Evolutionary conservation across 2,888 invertebrate species (phyloP).

Genomic region (Caradrina kadenii): DNA sequence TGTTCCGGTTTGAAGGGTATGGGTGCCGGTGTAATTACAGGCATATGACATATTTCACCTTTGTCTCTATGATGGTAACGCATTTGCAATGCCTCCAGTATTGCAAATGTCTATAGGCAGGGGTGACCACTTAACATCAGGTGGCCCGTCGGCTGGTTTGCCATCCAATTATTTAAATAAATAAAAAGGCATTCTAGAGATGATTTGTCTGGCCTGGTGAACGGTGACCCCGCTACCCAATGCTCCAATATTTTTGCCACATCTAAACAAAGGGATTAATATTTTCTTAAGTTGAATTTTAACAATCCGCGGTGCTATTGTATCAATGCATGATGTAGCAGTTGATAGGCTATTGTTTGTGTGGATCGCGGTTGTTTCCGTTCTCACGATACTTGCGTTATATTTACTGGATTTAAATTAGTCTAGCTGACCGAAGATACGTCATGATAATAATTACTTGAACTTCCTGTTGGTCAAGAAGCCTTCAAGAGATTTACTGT

Average conservation of each 20-base stretch:
- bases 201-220: no score
- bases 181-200: no score
- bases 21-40: no score
- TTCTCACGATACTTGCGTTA: slow-evolving; percentile 34
- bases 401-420: slow-evolving; percentile 27
- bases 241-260: not conserved
- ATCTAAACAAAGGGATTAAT: not conserved
- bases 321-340: not conserved
- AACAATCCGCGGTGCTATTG: slow-evolving; percentile 15
- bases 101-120: no score
- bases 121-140: no score
- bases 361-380: slow-evolving; percentile 36
- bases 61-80: no score
- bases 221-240: no score
- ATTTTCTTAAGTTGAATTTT: slow-evolving; percentile 21
- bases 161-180: no score
- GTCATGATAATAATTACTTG: not conserved
- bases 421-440: not conserved
- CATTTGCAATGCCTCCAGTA: no score
- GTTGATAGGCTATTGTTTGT: slow-evolving; percentile 41
- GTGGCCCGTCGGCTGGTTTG: no score
- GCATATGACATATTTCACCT: no score
- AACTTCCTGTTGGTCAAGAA: not conserved
- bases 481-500: not conserved
- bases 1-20: no score